phyloP scores from a whole-genome alignment of 2,797 vertebrate species.

The Sylvilagus floridanus region DNA sequence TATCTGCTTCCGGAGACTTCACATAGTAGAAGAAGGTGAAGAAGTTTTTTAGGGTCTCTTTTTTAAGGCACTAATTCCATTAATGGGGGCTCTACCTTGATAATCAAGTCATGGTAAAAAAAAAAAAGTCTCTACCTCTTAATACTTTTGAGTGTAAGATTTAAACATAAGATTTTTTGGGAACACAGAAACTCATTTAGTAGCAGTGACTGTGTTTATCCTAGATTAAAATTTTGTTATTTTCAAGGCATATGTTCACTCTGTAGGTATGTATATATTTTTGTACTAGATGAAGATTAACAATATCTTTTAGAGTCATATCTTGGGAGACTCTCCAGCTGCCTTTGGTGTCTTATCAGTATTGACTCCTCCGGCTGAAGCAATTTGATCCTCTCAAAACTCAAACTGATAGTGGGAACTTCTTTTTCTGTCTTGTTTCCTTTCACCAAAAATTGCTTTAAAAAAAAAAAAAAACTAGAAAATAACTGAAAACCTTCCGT shows the following conservation, averaged over 20 bases:
- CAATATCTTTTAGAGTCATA: constrained; percentile 21
- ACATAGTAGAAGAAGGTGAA: neutral
- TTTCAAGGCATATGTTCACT: neutral
- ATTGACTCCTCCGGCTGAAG: constrained; percentile 50
- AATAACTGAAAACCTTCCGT: constrained; percentile 62
- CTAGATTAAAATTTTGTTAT: neutral
- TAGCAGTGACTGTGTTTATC: neutral
- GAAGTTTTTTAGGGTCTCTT: neutral
- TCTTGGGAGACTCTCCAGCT: neutral
- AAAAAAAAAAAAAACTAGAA: constrained; percentile 64
- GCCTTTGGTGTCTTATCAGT: neutral
- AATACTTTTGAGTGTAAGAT: neutral
- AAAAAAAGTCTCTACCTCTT: neutral
- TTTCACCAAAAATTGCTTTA: constrained; percentile 60
- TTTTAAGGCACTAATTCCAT: neutral
- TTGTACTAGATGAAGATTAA: neutral
- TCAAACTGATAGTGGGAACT: constrained; percentile 55
- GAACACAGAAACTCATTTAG: neutral
- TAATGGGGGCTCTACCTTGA: neutral
- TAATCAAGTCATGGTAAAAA: neutral
- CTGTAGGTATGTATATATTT: neutral
- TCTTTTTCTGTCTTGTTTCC: constrained; percentile 56
- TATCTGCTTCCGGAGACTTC: neutral
- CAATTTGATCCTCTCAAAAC: constrained; percentile 60
- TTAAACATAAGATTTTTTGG: neutral